Evolutionary conservation across 2,797 vertebrate genomes (phyloP).

Genomic region (Onychomys leucogaster): DNA sequence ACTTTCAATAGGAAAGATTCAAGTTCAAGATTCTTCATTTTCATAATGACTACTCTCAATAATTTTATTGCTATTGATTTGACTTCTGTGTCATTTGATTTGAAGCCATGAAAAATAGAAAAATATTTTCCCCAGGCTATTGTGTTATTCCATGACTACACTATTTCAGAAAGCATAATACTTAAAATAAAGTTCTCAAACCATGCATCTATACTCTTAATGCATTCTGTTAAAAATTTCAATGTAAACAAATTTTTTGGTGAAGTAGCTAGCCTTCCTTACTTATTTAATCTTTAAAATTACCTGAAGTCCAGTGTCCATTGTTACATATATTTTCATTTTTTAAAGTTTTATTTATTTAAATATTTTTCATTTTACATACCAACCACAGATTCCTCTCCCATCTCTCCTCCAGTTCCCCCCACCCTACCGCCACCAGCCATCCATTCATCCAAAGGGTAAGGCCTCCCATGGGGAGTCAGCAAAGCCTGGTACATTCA

Average conservation of each 20-base stretch:
- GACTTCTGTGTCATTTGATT: neutral
- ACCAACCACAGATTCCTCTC: too few species aligned
- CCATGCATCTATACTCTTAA: neutral
- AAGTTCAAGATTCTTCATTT: neutral
- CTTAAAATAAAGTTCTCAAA: neutral
- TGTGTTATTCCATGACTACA: neutral
- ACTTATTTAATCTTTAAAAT: neutral
- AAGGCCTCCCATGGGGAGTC: too few species aligned
- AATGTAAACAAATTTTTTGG: neutral
- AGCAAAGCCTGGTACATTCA: too few species aligned
- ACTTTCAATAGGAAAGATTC: neutral
- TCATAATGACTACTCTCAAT: neutral
- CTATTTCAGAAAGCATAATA: neutral
- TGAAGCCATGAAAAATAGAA: neutral
- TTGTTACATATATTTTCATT: neutral
- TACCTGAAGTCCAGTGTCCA: neutral
- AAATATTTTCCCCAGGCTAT: neutral
- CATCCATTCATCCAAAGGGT: too few species aligned
- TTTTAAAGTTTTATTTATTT: neutral
- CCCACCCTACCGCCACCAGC: too few species aligned
- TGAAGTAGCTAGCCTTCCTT: neutral
- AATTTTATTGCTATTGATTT: neutral
- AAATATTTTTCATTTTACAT: too few species aligned
- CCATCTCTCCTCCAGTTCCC: too few species aligned
- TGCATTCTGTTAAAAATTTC: neutral